Base-by-base conservation (phyloP, 1,140 invertebrate species). In the Platorchestia sp. region DNA sequence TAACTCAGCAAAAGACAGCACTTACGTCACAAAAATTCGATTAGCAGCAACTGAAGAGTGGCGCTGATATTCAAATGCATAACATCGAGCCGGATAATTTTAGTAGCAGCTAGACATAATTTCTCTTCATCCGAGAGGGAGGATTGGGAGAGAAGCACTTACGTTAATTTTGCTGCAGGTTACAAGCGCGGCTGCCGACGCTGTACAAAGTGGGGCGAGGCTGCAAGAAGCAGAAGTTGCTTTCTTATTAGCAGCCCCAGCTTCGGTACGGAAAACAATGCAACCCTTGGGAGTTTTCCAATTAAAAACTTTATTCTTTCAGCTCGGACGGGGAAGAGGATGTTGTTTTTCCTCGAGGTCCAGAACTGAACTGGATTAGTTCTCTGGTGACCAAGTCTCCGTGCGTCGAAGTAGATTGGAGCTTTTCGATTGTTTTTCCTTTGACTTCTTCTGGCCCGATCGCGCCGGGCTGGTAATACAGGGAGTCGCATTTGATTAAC, bases 221-320 rank as follows among this genome's bases (percentile, higher is more conserved):
- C 87, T 42, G 42, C 87, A 89, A 89, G 87, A 89, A 89, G 41
- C 87, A 42, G 27, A 89, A 89, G 87, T 44, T 36, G 87, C 27
- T 42, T 93, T 93, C 91, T 93, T 93, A 93, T 93, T 93, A 93
- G 91, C 91, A 45, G 41, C 16, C 40, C 91, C 45, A 5, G 44
- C 44, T 36, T 45, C 45, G 44, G 91, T n/a, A 93, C 43, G 45
- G 91, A 93, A 93, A 93, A 93, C 91, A 93, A 93, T 93, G 91
- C 91, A 93, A 40, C 91, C 91, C 91, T 93, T 93, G 91, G 91
- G 91, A 93, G 91, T 93, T 93, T 41, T 93, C 91, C 91, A 93
- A 93, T 93, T 93, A 93, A 93, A 93, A 93, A 93, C 91, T 93
- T 93, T 93, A 93, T 93, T 93, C 91, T 47, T 93, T 93, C 41